Base-by-base conservation (phyloP, 2,797 vertebrate genomes). In the Syngnathus rostellatus region DNA sequence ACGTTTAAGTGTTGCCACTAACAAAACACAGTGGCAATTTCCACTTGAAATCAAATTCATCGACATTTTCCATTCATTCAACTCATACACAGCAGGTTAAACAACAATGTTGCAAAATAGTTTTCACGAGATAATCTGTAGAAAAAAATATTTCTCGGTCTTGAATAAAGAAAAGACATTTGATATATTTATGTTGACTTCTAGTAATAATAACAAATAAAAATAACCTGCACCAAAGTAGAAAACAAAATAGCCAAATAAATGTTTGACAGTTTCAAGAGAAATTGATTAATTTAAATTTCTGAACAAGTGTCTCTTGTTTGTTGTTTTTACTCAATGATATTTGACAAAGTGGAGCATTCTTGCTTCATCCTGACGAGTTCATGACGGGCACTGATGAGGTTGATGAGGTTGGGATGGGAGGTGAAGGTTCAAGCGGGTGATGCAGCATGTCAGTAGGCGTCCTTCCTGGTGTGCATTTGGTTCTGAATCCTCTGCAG, bases 401-500 rank as follows among this genome's bases (percentile, higher is more conserved):
- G 53, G 73, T 43, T 38, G 73, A 72, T 54, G 68, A 54, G 71
- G 43, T 4, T 53, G 70, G 25, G 54, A 6, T 1, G 65, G 73
- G 74, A 65, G 76, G 77, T 69, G 75, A 53, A 50, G 69, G 46
- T 64, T 39, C 46, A 37, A 38, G 46, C 2, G 31, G 16, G 31
- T 5, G 5, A 38, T 37, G 14, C 68, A 74, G 68, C 67, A 62
- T 31, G 78, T 89, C 89, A 92, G 87, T 87, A 89, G n/a, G 82
- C 78, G 8, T 92, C 90, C 63, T 84, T 91, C 81, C 90, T 89
- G n/a, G 83, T 87, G 82, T 91, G 86, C 88, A 93, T 89, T 72
- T 92, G 89, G 75, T 91, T 88, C 81, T 93, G 90, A 81, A 90
- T 91, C 87, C 88, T 90, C 81, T 88, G 81, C 71, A 93, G 86